A percentile compares a stretch with the other conserved stretches of the same genome.
These are phyloP conservation scores for Ceyx melanurus DNA, from an alignment of 2,113 vertebrate species.

Conservation along the genomic window DNA sequence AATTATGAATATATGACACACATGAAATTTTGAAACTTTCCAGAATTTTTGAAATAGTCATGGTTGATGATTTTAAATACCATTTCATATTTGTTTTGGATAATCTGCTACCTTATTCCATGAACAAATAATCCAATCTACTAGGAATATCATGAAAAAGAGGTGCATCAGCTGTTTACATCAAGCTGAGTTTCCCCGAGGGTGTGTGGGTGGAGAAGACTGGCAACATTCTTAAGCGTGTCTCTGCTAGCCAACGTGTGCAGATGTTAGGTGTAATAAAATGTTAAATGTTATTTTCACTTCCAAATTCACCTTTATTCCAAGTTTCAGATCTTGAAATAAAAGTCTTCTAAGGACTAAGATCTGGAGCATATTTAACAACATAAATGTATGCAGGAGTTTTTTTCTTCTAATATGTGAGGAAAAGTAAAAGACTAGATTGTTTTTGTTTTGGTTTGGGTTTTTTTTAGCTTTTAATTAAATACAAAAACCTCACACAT, in stretches of 20 bases:
- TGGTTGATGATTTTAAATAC: neutral
- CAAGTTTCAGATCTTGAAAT: neutral
- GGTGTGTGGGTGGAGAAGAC: neutral
- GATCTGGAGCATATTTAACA: neutral
- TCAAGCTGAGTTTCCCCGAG: neutral
- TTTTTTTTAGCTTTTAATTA: neutral
- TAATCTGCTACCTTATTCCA: neutral
- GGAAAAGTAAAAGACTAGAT: neutral
- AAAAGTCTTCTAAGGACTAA: neutral
- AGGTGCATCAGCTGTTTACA: neutral
- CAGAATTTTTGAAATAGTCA: neutral
- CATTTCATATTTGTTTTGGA: neutral
- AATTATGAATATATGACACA: neutral
- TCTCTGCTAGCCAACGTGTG: slow-evolving; percentile 1
- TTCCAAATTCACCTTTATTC: neutral
- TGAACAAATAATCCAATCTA: neutral
- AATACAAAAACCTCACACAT: neutral
- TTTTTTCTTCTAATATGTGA: neutral
- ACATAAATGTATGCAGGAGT: neutral
- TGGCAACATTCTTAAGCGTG: slow-evolving; percentile 48
- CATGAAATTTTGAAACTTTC: neutral
- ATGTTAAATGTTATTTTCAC: neutral
- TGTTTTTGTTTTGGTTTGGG: neutral
- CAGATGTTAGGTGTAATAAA: neutral
- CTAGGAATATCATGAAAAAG: neutral